Conservation (phyloP, 2,797 vertebrate genomes). For the Onychomys arenicola region DNA sequence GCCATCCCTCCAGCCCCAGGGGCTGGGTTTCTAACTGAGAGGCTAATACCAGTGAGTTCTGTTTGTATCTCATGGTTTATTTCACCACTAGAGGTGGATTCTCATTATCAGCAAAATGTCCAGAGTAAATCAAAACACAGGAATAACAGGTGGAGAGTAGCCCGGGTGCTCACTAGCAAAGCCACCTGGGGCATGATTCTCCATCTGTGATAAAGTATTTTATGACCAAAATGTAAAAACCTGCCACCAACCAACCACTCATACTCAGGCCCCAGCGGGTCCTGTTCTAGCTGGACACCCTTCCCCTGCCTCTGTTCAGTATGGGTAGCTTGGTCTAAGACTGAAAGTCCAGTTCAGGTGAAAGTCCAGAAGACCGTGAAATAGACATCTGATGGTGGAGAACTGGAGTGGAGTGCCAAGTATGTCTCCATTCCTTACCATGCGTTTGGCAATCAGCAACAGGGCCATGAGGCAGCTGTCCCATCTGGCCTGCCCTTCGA, state of each 20-base stretch:
- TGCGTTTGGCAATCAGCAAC: not conserved
- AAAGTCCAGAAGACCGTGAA: not conserved
- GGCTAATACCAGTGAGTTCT: not conserved
- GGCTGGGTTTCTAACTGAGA: not conserved
- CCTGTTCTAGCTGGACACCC: not conserved
- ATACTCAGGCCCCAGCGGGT: not conserved
- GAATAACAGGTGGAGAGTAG: not conserved
- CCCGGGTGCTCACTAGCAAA: not conserved
- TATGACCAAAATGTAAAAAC: not conserved
- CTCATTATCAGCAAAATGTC: conserved; percentile 56
- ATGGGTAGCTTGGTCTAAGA: not conserved
- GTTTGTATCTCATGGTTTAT: not conserved
- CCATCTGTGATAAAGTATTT: not conserved
- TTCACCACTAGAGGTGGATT: conserved; percentile 7
- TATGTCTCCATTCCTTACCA: not conserved
- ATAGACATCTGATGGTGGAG: not conserved
- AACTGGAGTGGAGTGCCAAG: not conserved
- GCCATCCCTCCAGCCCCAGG: not conserved
- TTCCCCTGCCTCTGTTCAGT: not conserved
- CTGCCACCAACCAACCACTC: not conserved
- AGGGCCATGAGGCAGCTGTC: not conserved
- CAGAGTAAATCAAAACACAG: not conserved
- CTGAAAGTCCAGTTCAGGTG: not conserved
- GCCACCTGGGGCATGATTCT: not conserved
- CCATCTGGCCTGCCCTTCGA: not conserved